Conservation (phyloP, 2,113 vertebrate genomes). For the Procavia capensis region DNA sequence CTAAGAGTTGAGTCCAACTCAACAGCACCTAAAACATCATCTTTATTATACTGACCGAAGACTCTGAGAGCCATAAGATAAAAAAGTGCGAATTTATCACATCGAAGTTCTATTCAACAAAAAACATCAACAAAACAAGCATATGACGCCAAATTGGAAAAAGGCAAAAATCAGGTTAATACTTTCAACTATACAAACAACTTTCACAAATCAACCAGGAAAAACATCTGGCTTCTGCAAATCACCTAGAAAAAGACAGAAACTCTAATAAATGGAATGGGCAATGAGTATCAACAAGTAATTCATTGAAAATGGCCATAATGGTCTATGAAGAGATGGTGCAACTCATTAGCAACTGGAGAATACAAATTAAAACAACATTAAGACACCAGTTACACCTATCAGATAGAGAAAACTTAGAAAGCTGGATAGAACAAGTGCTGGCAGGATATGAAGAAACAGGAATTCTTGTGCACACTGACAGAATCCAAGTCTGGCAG, state of each 20-base stretch:
- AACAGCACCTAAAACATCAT: too few species aligned
- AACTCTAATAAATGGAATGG: conserved; percentile 20
- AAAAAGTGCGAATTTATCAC: conserved; percentile 20
- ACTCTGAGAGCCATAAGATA: not conserved
- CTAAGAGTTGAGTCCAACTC: too few species aligned
- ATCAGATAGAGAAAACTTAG: conserved; percentile 51
- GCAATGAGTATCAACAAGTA: not conserved
- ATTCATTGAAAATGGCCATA: conserved; percentile 3
- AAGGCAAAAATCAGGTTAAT: conserved; percentile 21
- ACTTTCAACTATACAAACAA: not conserved
- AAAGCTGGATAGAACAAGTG: conserved; percentile 38
- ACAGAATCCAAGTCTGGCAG: not conserved
- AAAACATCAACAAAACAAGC: not conserved
- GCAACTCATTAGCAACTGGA: conserved; percentile 23
- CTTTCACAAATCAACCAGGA: not conserved
- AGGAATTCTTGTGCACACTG: not conserved
- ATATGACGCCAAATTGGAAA: not conserved
- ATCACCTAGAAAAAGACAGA: not conserved
- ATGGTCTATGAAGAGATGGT: not conserved
- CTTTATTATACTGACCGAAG: conserved; percentile 37
- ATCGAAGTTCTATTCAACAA: conserved; percentile 38
- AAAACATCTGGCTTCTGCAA: not conserved
- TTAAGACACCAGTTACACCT: not conserved
- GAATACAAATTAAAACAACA: conserved; percentile 42
- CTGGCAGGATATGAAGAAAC: not conserved